These are phyloP conservation scores for Drosophila nikananu DNA, from an alignment of 1,140 invertebrate species.

Conservation along the genomic window DNA sequence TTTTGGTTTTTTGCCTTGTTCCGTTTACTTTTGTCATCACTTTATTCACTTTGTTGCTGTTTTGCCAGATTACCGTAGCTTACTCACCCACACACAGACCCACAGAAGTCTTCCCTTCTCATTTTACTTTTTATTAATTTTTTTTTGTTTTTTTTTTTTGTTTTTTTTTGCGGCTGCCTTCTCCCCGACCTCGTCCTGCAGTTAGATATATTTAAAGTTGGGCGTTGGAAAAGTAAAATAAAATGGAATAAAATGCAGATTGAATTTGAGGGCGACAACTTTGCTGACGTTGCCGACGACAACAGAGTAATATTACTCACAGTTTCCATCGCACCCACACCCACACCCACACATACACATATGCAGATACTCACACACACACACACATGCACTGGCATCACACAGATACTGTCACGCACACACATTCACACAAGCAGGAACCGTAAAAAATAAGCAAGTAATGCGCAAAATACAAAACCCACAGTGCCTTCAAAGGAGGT, in stretches of 20 bases:
- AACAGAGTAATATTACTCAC: slow-evolving; percentile 68
- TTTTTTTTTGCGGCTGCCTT: not conserved
- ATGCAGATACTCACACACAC: not conserved
- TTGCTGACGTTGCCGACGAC: slow-evolving; percentile 67
- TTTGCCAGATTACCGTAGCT: slow-evolving; percentile 43
- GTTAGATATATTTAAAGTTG: slow-evolving; percentile 60
- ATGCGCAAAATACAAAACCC: slow-evolving; percentile 73
- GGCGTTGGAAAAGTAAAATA: slow-evolving; percentile 54
- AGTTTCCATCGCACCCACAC: slow-evolving; percentile 11
- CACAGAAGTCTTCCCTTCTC: not conserved
- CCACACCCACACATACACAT: not conserved
- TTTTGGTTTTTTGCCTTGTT: not conserved
- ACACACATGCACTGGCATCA: not conserved
- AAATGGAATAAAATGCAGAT: slow-evolving; percentile 75
- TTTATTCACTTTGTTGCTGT: slow-evolving; percentile 38
- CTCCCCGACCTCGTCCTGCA: slow-evolving; percentile 29
- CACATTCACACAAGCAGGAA: slow-evolving; percentile 25
- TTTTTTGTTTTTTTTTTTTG: slow-evolving; percentile 1
- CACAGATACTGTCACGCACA: slow-evolving; percentile 3
- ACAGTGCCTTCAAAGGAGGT: slow-evolving; percentile 44
- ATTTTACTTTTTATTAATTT: slow-evolving; percentile 3
- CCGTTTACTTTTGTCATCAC: slow-evolving; percentile 33
- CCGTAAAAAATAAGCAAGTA: slow-evolving; percentile 64
- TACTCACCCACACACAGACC: slow-evolving; percentile 17
- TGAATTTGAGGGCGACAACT: slow-evolving; percentile 71